Evolutionary conservation across 2,113 vertebrate genomes (phyloP).

Genomic region (Brienomyrus longianalis): DNA sequence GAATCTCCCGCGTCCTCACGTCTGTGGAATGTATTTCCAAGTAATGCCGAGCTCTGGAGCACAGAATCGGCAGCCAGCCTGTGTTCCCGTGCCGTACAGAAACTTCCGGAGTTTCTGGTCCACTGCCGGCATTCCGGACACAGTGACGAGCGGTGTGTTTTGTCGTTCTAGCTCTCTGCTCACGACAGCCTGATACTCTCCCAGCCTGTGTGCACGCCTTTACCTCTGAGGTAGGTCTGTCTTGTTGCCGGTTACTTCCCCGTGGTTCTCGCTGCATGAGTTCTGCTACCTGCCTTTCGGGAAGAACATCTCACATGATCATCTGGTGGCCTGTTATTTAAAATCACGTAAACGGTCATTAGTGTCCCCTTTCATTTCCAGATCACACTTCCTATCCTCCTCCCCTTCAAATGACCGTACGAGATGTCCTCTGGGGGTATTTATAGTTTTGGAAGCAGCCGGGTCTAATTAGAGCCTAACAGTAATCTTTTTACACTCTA

Average conservation of each 20-base stretch:
- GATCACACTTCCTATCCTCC: not conserved
- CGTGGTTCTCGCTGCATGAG: not conserved
- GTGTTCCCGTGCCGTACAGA: not conserved
- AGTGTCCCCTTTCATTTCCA: not conserved
- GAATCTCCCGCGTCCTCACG: not conserved
- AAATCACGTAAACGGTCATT: not conserved
- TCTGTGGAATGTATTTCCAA: not conserved
- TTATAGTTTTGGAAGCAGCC: not conserved
- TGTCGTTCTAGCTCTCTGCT: slow-evolving; percentile 74
- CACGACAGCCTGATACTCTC: slow-evolving; percentile 89
- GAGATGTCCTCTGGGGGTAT: not conserved
- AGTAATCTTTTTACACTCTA: not conserved
- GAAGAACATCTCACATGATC: not conserved
- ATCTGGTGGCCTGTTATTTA: not conserved
- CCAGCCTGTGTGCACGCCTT: slow-evolving; percentile 90
- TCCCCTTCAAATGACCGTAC: not conserved
- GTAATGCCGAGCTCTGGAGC: not conserved
- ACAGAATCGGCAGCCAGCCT: not conserved
- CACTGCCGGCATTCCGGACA: not conserved
- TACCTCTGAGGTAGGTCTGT: slow-evolving; percentile 81
- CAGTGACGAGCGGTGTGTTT: not conserved
- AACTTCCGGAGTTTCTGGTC: not conserved
- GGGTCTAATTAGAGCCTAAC: not conserved
- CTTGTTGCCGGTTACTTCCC: not conserved
- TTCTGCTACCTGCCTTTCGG: not conserved